Base-by-base conservation (phyloP, 1,140 invertebrate species). In the Popillia japonica region DNA sequence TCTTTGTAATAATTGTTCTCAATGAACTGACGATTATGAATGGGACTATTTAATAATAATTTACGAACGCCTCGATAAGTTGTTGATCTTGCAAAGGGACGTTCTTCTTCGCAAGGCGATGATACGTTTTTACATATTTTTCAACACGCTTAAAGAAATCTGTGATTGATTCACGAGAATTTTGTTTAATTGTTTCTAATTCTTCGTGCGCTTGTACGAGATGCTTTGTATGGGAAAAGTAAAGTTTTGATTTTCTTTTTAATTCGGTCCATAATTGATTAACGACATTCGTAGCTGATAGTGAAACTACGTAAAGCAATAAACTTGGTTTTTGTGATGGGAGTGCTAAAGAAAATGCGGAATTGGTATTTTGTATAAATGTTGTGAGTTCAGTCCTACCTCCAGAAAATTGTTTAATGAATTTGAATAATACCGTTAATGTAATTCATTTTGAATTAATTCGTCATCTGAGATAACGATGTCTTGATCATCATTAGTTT, bases 341-440 rank as follows among this genome's bases (percentile, higher is more conserved):
- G n/a, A 23, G 9, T 59, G 68, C 68, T 23, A 74, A 20, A 11
- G 0, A n/a, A 68, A 42, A 77, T 6, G 59, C 61, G 17, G 20
- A 59, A 72, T 77, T 77, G 6, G 17, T 22, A 17, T 77, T 77
- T 68, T 68, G 59, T 41, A 77, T 72, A 42, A 72, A 77, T 68
- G 34, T 73, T 78, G 27, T 73, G 73, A 27, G 64, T n/a, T n/a
- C n/a, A n/a, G n/a, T n/a, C n/a, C n/a, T n/a, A n/a, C n/a, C n/a
- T n/a, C n/a, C n/a, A n/a, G n/a, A n/a, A n/a, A n/a, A n/a, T n/a
- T n/a, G 68, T 40, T 74, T 78, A 48, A 73, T 78, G n/a, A 78
- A 78, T 78, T 78, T 78, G 27, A 78, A 78, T 14, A 78, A 74
- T 73, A 78, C n/a, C 0, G 40, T 34, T 44, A 78, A 34, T 2